Evolutionary conservation across 64 coral and sea anemone genomes (phyloP), one percentile per base, ranked within the genome.

Genomic region (Montipora foliosa): DNA sequence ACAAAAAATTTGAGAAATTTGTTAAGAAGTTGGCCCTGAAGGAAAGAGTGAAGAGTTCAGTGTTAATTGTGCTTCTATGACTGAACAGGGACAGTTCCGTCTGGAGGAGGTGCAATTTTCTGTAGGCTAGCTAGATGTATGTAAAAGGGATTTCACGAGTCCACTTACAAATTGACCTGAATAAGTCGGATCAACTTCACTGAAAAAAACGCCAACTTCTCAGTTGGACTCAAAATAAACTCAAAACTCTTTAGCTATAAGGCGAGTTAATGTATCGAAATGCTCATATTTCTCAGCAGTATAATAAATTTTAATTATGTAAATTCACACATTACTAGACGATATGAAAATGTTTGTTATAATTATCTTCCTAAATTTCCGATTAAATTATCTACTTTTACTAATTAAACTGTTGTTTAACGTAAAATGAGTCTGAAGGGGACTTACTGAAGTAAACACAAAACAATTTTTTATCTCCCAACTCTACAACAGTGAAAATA

Each of bases 341-440:
- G 64, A 67, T 67, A 67, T 67, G 64, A 67, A 67, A 67, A 67
- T 67, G 64, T 67, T 67, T 67, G 12, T 67, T 67, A 2, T 67
- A 67, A 67, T 67, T 67, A 67, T 67, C 64, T 67, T 67, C 64
- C 64, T 67, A 67, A 67, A 67, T 67, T 67, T 67, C 64, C 64
- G 64, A 67, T 67, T 67, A 67, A 67, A 67, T 67, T 67, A 67
- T 67, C 64, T 67, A 67, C 64, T 67, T 67, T 67, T 67, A 67
- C 64, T 67, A 67, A 67, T 67, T 67, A 67, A 67, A 67, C 64
- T 67, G 64, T 67, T 67, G 64, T 67, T 67, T 67, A 67, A 67
- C 11, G 64, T 67, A 67, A 67, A 67, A 67, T 67, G 64, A 67
- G 64, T 67, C 64, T 67, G 64, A 67, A 67, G 64, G 64, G 64